These are phyloP conservation scores for Nymphalis io DNA, from an alignment of 1,140 invertebrate genomes.

Conservation along the genomic window DNA sequence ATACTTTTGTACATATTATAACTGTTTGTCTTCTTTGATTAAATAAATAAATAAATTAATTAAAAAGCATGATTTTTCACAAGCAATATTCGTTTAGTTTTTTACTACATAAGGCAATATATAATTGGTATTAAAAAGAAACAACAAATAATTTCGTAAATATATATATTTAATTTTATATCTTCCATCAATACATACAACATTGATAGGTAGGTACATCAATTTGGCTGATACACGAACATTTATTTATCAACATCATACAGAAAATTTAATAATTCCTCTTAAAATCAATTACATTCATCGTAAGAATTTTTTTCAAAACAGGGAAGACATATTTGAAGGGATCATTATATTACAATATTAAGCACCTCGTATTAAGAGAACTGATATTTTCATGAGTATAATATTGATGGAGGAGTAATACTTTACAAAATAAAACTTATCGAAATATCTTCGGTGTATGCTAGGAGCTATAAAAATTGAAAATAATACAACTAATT, in stretches of 20 bases:
- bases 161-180: conserved; percentile 81
- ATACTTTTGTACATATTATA: too few relatives aligned
- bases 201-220: conserved; percentile 68
- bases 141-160: conserved; percentile 74
- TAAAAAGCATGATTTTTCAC: too few relatives aligned
- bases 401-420: conserved; percentile 79
- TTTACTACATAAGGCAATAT: too few relatives aligned
- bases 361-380: conserved; percentile 38
- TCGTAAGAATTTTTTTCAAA: conserved; percentile 34
- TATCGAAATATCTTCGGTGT: conserved; percentile 81
- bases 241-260: conserved; percentile 52
- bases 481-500: conserved; percentile 81
- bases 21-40: too few relatives aligned
- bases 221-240: conserved; percentile 63
- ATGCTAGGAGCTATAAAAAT: conserved; percentile 80
- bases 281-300: conserved; percentile 7
- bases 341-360: conserved; percentile 30
- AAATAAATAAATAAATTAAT: too few relatives aligned
- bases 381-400: conserved; percentile 40
- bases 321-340: conserved; percentile 69
- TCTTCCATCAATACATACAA: conserved; percentile 81
- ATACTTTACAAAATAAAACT: conserved; percentile 80
- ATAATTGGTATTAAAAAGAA: conserved; percentile 39
- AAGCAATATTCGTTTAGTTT: not conserved
- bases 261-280: conserved; percentile 45